Base-by-base conservation (phyloP, 1,140 invertebrate species). In the Ganaspis sp. region DNA sequence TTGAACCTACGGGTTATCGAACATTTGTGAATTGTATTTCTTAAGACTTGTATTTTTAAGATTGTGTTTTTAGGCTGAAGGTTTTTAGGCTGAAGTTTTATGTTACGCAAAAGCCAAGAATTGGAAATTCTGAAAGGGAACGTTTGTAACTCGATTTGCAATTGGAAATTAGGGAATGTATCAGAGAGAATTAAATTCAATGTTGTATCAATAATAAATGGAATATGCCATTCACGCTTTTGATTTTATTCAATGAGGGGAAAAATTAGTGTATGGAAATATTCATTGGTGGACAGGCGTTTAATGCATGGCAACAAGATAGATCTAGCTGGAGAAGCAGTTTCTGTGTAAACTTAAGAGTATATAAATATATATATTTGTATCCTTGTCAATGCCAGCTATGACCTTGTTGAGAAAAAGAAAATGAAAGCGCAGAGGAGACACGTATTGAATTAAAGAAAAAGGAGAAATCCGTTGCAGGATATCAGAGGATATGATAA, bases 371-470 rank as follows among this genome's bases (percentile, higher is more conserved):
- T 64, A 58, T 19, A 64, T 64, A 64, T 64, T 64, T 34, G 58
- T 64, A n/a, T 64, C 58, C 58, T 64, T 64, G 23, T 29, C 26
- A 64, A 64, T 64, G 58, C 58, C 58, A 15, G 26, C 9, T 64
- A 26, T 64, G 58, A 64, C 58, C 58, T 64, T 64, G 21, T 64
- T n/a, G 58, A 34, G 11, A 64, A 64, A n/a, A 64, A 64, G 23
- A 64, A 64, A 64, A 29, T 64, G 5, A 64, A 64, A 29, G 3
- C 8, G n/a, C n/a, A 49, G 4, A 49, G 12, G 23, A 64, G 23
- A 64, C 58, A 26, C 23, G 58, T 64, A 29, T 29, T 64, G 58
- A 64, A 64, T 64, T 64, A 64, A 64, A 64, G 58, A 64, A 29
- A 64, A 64, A 54, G 17, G 9, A 29, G 23, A n/a, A 64, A 29